Evolutionary conservation across 2,888 invertebrate genomes (phyloP), one percentile per base, ranked within the genome.

Genomic region (Sminthurides aquaticus): DNA sequence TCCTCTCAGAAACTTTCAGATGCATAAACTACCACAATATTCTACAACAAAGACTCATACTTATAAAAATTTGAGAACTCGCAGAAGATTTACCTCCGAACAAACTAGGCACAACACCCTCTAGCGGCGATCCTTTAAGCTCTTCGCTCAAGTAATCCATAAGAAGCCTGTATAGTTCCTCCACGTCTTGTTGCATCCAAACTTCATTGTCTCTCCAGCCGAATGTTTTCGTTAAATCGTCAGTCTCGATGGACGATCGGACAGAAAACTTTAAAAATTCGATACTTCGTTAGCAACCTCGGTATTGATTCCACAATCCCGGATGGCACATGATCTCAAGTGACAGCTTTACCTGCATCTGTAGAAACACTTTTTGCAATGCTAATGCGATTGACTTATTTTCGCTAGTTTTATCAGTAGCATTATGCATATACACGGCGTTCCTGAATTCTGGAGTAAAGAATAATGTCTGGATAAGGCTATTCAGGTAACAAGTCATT

Each of bases 391-490:
- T 91, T 71, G 87, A 90, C 76, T 86, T 86, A 69, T 87, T 86
- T 72, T 84, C 85, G 75, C 87, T 86, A 11, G 54, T 28, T 27
- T 68, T 62, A 29, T 68, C 59, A 3, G 49, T 28, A 76, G 86
- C 89, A 76, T 88, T 86, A 88, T 90, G 90, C 75, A 87, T 86
- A 78, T 92, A 92, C 43, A 93, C 79, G 2, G 90, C 89, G 80
- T 93, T 93, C 49, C 92, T 82, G 78, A 93, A 93, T 79, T 93
- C 92, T 0, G 93, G 93, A 1, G 92, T 93, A 91, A 93, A 93
- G 77, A 84, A 93, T 3, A 93, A 81, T 0, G 91, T 89, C 80
- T 93, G 93, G 26, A 93, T 80, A 56, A 93, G 81, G 79, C 91
- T 91, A 80, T 93, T 93, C 65, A 93, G 81, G 78, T 93, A 93